Evolutionary conservation across 2,113 vertebrate genomes (phyloP).

Genomic region (Hiodon alosoides): DNA sequence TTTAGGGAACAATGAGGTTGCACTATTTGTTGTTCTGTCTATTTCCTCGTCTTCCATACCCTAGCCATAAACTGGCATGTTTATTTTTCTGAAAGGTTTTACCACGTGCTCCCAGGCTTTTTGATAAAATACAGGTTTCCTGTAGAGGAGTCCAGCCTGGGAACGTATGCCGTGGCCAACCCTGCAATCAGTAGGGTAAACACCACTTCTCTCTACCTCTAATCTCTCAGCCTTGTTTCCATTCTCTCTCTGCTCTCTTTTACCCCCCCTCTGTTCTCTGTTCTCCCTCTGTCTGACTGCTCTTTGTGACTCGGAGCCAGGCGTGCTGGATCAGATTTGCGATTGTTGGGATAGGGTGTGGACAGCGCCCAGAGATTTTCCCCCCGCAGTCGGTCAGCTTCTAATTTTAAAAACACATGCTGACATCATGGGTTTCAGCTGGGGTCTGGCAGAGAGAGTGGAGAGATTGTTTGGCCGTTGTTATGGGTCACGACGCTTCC

Average conservation of each 20-base stretch:
- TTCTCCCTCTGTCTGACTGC: background rate
- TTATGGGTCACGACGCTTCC: too few species aligned
- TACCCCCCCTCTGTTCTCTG: background rate
- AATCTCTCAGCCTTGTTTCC: background rate
- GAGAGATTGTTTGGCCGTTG: too few species aligned
- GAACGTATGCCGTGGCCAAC: background rate
- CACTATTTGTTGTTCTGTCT: too few species aligned
- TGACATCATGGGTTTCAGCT: constrained; percentile 39
- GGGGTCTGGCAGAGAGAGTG: too few species aligned
- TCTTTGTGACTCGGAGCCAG: constrained; percentile 4
- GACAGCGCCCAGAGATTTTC: constrained; percentile 33
- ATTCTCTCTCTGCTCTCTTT: constrained; percentile 4
- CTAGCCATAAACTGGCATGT: too few species aligned
- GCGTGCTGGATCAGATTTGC: constrained; percentile 40
- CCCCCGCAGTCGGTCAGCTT: constrained; percentile 46
- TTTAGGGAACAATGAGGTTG: too few species aligned
- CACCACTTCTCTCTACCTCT: background rate
- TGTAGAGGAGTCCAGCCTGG: background rate
- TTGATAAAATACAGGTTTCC: too few species aligned
- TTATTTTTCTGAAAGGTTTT: too few species aligned
- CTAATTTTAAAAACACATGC: constrained; percentile 47
- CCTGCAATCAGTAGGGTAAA: background rate
- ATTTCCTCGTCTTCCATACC: too few species aligned
- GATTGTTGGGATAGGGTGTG: constrained; percentile 47
- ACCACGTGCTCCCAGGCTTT: too few species aligned